Percentiles rank a stretch among this genome's conserved stretches.
Conservation (phyloP, 2,113 vertebrate genomes). For the Motacilla tschutschensis region DNA sequence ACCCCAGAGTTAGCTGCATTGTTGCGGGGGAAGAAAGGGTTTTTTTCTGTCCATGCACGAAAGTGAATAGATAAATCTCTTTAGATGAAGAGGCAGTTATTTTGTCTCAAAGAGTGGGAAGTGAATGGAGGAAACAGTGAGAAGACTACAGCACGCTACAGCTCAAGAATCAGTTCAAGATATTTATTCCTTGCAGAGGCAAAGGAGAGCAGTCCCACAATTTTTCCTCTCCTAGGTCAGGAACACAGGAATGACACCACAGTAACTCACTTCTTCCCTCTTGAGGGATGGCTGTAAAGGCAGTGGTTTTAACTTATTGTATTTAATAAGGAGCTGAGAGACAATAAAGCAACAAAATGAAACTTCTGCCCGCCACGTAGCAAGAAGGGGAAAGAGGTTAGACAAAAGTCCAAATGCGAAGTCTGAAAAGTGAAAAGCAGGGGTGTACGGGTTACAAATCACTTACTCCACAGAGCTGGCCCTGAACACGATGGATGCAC, state of each 20-base stretch:
- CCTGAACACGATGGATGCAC: fast-evolving
- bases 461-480: neutral
- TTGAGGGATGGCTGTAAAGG: constrained; percentile 25
- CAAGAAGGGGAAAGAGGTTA: constrained; percentile 9
- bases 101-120: constrained; percentile 60
- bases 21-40: constrained; percentile 52
- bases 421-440: neutral
- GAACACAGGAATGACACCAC: constrained; percentile 13
- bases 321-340: constrained; percentile 48
- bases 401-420: constrained; percentile 2
- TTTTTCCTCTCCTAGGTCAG: constrained; percentile 38
- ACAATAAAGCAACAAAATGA: constrained; percentile 50
- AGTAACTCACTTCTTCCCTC: constrained; percentile 41
- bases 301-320: constrained; percentile 31
- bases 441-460: neutral
- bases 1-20: constrained; percentile 45
- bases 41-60: constrained; percentile 30
- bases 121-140: constrained; percentile 39
- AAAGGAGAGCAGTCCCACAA: constrained; percentile 2
- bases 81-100: constrained; percentile 57
- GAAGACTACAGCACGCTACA: constrained; percentile 15
- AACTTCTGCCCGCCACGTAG: neutral
- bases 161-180: neutral
- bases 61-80: constrained; percentile 50
- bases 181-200: constrained; percentile 45